Evolutionary conservation across 1,140 invertebrate genomes (phyloP).

Genomic region (Whitmania pigra): DNA sequence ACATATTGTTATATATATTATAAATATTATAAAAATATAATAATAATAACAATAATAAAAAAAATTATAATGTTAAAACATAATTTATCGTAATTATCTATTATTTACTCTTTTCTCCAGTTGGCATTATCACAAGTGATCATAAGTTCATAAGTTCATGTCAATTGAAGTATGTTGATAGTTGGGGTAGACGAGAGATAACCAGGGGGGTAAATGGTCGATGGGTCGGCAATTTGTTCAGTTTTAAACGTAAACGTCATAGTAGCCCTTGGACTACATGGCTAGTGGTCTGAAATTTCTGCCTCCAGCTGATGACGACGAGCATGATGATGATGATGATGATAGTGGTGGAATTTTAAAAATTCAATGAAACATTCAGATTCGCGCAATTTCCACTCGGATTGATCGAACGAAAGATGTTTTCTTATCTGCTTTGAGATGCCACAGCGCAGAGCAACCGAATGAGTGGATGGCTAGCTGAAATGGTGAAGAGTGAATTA

Average conservation of each 20-base stretch:
- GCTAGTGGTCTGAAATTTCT: too few relatives aligned
- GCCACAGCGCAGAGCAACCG: not conserved
- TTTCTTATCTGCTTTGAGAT: too few relatives aligned
- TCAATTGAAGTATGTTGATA: too few relatives aligned
- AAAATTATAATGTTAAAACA: not conserved
- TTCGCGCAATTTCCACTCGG: not conserved
- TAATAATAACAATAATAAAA: not conserved
- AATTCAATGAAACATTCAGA: not conserved
- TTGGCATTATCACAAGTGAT: too few relatives aligned
- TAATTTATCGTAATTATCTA: not conserved
- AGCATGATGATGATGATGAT: not conserved
- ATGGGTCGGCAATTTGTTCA: too few relatives aligned
- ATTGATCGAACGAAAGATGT: too few relatives aligned
- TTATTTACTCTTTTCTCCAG: too few relatives aligned
- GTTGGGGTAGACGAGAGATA: too few relatives aligned
- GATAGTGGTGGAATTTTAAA: not conserved
- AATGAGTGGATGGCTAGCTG: not conserved
- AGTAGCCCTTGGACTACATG: too few relatives aligned
- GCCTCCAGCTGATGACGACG: conserved; percentile 4
- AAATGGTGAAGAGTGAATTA: not conserved
- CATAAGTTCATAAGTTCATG: not conserved
- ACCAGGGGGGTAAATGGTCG: too few relatives aligned
- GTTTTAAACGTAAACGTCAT: too few relatives aligned
- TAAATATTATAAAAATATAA: not conserved
- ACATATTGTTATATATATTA: conserved; percentile 8